These are phyloP conservation scores for Sebastes hubbsi DNA, from an alignment of 2,797 vertebrate species.

Conservation along the genomic window DNA sequence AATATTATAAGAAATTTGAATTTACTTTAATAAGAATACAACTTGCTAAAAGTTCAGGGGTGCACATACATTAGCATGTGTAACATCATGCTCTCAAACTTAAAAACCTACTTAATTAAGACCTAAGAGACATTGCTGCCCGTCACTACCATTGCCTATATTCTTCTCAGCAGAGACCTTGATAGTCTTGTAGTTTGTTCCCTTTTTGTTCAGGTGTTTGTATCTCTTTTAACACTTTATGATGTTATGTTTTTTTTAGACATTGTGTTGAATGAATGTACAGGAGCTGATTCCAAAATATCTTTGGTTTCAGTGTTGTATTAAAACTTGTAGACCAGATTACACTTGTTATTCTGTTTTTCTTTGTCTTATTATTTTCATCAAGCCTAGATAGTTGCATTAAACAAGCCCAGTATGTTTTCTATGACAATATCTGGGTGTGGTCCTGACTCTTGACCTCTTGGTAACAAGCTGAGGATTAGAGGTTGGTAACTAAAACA, in stretches of 20 bases:
- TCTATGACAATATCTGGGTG: background rate
- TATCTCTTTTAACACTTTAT: slow-evolving; percentile 8
- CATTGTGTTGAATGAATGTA: slow-evolving; percentile 31
- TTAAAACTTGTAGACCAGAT: slow-evolving; percentile 49
- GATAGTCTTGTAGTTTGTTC: background rate
- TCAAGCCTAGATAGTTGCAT: background rate
- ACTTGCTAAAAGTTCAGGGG: slow-evolving; percentile 2
- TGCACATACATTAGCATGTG: background rate
- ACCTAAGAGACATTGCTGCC: background rate
- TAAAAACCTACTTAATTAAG: background rate
- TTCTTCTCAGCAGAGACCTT: background rate
- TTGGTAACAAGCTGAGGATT: background rate
- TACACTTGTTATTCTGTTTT: background rate
- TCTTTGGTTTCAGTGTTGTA: slow-evolving; percentile 39
- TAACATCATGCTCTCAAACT: background rate
- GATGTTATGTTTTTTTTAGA: background rate
- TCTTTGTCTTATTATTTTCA: background rate
- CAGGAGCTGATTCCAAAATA: slow-evolving; percentile 26
- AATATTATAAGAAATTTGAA: background rate
- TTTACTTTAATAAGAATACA: background rate
- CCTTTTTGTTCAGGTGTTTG: slow-evolving; percentile 7
- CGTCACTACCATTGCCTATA: slow-evolving; percentile 6
- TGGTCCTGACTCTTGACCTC: background rate
- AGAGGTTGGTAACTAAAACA: background rate
- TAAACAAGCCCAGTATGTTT: background rate